Conservation (phyloP, 2,113 vertebrate genomes). For the Sialia sialis region DNA sequence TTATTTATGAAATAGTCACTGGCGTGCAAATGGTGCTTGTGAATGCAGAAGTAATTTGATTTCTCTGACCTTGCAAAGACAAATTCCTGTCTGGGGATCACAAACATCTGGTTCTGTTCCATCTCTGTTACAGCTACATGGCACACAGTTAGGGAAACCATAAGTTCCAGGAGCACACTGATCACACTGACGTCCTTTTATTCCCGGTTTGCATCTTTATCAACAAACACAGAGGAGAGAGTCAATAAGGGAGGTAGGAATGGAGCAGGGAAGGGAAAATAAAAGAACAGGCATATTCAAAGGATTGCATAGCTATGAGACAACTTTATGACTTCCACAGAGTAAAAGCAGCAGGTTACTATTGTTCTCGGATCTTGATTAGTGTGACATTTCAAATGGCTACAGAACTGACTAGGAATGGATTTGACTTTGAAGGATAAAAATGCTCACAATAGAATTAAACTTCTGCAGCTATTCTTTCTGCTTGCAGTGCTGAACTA, state of each 20-base stretch:
- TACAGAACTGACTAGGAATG: background rate
- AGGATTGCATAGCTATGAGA: background rate
- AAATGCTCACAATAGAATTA: background rate
- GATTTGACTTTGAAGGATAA: background rate
- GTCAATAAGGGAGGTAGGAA: background rate
- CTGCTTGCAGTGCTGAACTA: background rate
- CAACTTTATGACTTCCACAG: background rate
- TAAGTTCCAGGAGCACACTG: constrained; percentile 83
- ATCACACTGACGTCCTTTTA: constrained; percentile 84
- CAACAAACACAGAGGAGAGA: background rate
- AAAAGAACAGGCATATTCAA: background rate
- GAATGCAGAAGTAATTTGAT: constrained; percentile 1
- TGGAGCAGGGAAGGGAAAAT: background rate
- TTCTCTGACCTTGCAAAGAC: constrained; percentile 89
- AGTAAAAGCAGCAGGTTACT: background rate
- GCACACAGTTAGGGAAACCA: constrained; percentile 81
- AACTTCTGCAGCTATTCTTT: background rate
- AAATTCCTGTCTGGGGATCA: constrained; percentile 80
- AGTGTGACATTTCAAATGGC: background rate
- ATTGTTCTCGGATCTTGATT: background rate
- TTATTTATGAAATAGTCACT: background rate
- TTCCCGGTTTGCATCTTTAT: constrained; percentile 84
- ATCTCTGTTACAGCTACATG: constrained; percentile 79
- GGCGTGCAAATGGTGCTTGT: background rate
- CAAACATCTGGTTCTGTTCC: constrained; percentile 81